These are phyloP conservation scores for Andrena fulva DNA, from an alignment of 2,888 invertebrate genomes.

Conservation along the genomic window DNA sequence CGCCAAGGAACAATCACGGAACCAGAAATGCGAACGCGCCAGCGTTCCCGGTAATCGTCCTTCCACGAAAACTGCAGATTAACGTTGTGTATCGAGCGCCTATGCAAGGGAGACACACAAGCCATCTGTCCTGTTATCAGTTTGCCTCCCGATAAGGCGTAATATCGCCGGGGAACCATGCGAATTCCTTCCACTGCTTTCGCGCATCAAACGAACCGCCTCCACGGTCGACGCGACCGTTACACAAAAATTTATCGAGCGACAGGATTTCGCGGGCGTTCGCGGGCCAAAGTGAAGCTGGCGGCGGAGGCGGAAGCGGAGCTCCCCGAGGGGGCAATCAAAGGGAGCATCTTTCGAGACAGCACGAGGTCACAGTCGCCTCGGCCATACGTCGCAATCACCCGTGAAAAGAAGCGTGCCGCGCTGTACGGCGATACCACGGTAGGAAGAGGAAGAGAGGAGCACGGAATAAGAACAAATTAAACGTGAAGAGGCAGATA, in stretches of 20 bases:
- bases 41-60: constrained; percentile 7
- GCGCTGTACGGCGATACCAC: constrained; percentile 20
- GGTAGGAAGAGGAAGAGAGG: constrained; percentile 25
- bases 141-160: constrained; percentile 18
- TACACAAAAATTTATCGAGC: constrained; percentile 55
- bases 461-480: constrained; percentile 36
- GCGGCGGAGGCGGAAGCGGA: constrained; percentile 51
- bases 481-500: constrained; percentile 22
- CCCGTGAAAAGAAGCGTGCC: constrained; percentile 21
- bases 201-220: constrained; percentile 41
- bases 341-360: constrained; percentile 64
- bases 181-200: constrained; percentile 3
- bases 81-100: neutral
- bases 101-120: neutral
- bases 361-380: constrained; percentile 56
- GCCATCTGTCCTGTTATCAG: constrained; percentile 20
- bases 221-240: constrained; percentile 37
- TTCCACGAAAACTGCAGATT: neutral
- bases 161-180: neutral
- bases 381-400: constrained; percentile 65
- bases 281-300: constrained; percentile 16
- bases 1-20: neutral
- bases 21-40: neutral
- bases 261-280: constrained; percentile 40
- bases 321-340: constrained; percentile 48